phyloP scores from a whole-genome alignment of 2,113 vertebrate genomes.

The Sprattus sprattus region DNA sequence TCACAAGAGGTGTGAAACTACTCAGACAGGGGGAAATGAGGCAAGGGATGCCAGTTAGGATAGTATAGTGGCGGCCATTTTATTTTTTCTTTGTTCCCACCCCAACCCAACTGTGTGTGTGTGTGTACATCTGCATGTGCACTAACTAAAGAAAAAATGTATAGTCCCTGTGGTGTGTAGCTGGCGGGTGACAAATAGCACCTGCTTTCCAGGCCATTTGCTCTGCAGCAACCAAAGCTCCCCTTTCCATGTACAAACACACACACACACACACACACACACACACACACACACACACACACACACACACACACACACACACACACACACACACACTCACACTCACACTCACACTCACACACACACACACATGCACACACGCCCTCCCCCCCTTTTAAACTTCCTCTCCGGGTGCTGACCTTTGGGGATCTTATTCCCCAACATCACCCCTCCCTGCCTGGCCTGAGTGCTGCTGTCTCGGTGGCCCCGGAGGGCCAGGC shows the following conservation, averaged over 20 bases:
- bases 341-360: slow-evolving; percentile 50
- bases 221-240: slow-evolving; percentile 67
- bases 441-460: slow-evolving; percentile 54
- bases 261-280: slow-evolving; percentile 52
- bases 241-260: slow-evolving; percentile 43
- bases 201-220: slow-evolving; percentile 82
- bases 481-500: slow-evolving; percentile 68
- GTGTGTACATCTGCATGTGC: neutral
- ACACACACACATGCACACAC: slow-evolving; percentile 45
- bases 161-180: slow-evolving; percentile 65
- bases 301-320: slow-evolving; percentile 55
- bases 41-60: neutral
- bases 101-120: neutral
- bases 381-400: slow-evolving; percentile 54
- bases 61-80: neutral
- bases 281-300: slow-evolving; percentile 37
- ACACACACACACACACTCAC: slow-evolving; percentile 35
- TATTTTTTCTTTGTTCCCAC: neutral
- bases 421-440: slow-evolving; percentile 72
- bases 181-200: slow-evolving; percentile 78
- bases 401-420: slow-evolving; percentile 78
- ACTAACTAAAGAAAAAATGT: neutral
- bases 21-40: slow-evolving; percentile 7
- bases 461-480: slow-evolving; percentile 39
- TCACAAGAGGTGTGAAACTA: slow-evolving; percentile 40